Base-by-base conservation (phyloP, 2,888 invertebrate genomes). In the Lottia gigantea region DNA sequence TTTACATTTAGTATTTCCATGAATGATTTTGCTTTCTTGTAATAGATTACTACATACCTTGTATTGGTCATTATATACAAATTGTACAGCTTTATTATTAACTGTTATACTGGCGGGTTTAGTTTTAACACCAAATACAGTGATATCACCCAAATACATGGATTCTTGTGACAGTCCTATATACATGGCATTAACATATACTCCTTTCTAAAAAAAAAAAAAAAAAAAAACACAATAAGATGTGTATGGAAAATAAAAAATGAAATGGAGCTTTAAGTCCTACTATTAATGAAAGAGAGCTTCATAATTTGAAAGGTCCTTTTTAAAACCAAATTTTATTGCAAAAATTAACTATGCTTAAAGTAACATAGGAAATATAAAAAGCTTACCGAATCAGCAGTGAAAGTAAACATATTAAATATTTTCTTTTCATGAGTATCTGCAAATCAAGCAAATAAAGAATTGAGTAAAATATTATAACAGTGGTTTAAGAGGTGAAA, bases 401-500 rank as follows among this genome's bases (percentile, higher is more conserved):
- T 23, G 23, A 55, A 55, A 3, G 55, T 55, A 8, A 55, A 23
- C 55, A 55, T 55, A 55, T 55, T 55, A 55, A 55, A 55, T 23
- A 55, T 19, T 2, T 14, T 14, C 23, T 19, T 19, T 55, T 55
- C 7, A 55, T 55, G 55, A 23, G 55, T 55, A 55, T 55, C 55
- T 55, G 23, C 2, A 55, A 55, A 23, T 84, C 46, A 40, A 4
- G 7, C 31, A 31, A 4, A 31, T 2, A 31, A 31, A 31, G 2
- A 31, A 31, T 31, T 2, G 6, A 31, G 6, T 31, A 31, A 31
- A 31, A 4, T 31, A 31, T 4, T 31, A 40, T 40, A 8, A 40
- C 40, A 40, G 11, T 11, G 7, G 11, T 40, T 8, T 40, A 11
- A 40, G 11, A 31, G 6, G 31, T n/a, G n/a, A n/a, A n/a, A n/a